These are phyloP conservation scores for Trachelus iudaicus DNA, from an alignment of 2,888 invertebrate species.

Conservation along the genomic window DNA sequence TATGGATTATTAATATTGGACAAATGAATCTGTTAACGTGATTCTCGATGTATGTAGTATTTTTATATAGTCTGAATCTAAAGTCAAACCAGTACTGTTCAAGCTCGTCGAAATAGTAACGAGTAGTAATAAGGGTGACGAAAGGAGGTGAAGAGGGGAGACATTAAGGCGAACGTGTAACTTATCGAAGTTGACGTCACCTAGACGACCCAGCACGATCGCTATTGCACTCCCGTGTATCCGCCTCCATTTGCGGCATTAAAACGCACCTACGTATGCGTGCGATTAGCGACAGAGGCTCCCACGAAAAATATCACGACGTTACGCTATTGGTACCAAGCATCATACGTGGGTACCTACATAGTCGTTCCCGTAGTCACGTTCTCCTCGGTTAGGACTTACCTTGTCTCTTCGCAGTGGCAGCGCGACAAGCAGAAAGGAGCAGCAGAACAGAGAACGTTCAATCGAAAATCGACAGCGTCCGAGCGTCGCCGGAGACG, in stretches of 20 bases:
- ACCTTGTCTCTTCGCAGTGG: neutral
- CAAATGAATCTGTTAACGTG: neutral
- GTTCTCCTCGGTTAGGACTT: neutral
- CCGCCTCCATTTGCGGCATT: conserved; percentile 5
- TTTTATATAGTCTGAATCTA: neutral
- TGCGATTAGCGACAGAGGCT: neutral
- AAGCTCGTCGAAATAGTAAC: neutral
- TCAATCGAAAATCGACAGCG: neutral
- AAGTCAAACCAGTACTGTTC: neutral
- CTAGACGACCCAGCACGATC: conserved; percentile 24
- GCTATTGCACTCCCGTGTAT: conserved; percentile 23
- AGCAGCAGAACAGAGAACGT: neutral
- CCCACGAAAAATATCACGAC: neutral
- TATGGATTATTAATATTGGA: neutral
- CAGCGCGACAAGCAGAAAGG: neutral
- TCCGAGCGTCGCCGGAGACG: neutral
- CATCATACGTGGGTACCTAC: neutral
- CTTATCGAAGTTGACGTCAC: conserved; percentile 41
- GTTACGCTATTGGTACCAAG: neutral
- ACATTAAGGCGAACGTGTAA: conserved; percentile 23
- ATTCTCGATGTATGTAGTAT: neutral
- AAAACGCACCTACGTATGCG: neutral
- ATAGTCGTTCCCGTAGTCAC: neutral
- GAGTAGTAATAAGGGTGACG: neutral
- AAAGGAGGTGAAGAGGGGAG: neutral